Base-by-base conservation (phyloP, 2,888 invertebrate genomes). In the Agrochola macilenta region DNA sequence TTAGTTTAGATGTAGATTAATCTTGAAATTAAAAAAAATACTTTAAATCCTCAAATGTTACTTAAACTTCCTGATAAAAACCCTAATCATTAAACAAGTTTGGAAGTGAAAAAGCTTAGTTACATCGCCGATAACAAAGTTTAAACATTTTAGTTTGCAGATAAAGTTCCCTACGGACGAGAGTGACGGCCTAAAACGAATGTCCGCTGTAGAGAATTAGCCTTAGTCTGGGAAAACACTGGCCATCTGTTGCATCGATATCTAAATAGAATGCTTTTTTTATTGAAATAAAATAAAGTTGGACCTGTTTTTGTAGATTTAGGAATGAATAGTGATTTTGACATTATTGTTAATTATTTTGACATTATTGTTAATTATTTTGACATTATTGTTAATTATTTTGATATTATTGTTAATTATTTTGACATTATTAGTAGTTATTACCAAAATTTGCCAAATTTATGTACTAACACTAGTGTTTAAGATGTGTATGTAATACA, bases 231-330 rank as follows among this genome's bases (percentile, higher is more conserved):
- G 4, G 72, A 72, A 75, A 71, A 80, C 60, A 83, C 20, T 57
- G 49, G n/a, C 70, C 73, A 83, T 74, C 84, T 83, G 83, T 83
- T 83, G 83, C 84, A 69, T 69, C 30, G 63, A 66, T 75, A 69
- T 69, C 52, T 43, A 52, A 63, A 79, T 46, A 69, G 60, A 69
- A 60, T 8, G 7, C 11, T 26, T 69, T 80, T n/a, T 69, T 65
- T 20, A 46, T 14, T 35, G 2, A 26, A 58, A 46, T 14, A 9
- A 73, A n/a, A 57, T 30, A 2, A n/a, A 58, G 14, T 57, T 26
- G 14, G 26, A 52, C 20, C 52, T 52, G 52, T 8, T 23, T 52
- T 23, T 7, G 52, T 52, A 23, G 8, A 52, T 23, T 52, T 52
- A 52, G 20, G 52, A 20, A 20, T 5, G 14, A 14, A 46, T 52